These are phyloP conservation scores for Pangasianodon gigas DNA, from an alignment of 2,113 vertebrate species.

Conservation along the genomic window DNA sequence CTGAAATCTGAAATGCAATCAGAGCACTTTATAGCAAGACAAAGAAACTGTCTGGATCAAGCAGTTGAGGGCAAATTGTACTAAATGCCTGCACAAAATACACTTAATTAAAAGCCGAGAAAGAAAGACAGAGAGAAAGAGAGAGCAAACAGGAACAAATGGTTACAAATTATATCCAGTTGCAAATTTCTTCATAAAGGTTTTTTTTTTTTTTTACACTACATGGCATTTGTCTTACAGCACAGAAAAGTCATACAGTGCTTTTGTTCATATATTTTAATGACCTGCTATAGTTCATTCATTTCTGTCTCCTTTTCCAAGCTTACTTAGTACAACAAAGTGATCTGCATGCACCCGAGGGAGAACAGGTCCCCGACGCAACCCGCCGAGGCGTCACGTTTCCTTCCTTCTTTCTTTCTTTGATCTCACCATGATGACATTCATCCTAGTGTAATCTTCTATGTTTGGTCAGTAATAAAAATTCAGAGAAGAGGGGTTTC, in stretches of 20 bases:
- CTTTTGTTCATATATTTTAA: not conserved
- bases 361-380: not conserved
- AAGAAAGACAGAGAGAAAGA: not conserved
- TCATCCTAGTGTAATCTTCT: slow-evolving; percentile 42
- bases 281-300: not conserved
- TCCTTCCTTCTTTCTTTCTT: slow-evolving; percentile 14
- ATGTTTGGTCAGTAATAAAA: not conserved
- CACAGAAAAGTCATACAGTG: not conserved
- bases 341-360: not conserved
- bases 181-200: not conserved
- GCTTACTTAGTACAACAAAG: no score
- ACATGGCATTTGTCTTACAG: not conserved
- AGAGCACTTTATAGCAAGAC: slow-evolving; percentile 40
- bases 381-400: not conserved
- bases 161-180: not conserved
- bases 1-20: slow-evolving; percentile 30
- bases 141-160: not conserved
- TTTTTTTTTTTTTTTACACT: not conserved
- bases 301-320: not conserved
- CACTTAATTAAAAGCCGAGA: slow-evolving; percentile 9
- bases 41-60: slow-evolving; percentile 22
- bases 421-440: slow-evolving; percentile 19
- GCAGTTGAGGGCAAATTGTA: not conserved
- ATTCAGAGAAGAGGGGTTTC: not conserved
- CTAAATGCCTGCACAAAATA: slow-evolving; percentile 14